These are phyloP conservation scores for Myotis brandtii DNA, from an alignment of 2,113 vertebrate genomes.

Conservation along the genomic window DNA sequence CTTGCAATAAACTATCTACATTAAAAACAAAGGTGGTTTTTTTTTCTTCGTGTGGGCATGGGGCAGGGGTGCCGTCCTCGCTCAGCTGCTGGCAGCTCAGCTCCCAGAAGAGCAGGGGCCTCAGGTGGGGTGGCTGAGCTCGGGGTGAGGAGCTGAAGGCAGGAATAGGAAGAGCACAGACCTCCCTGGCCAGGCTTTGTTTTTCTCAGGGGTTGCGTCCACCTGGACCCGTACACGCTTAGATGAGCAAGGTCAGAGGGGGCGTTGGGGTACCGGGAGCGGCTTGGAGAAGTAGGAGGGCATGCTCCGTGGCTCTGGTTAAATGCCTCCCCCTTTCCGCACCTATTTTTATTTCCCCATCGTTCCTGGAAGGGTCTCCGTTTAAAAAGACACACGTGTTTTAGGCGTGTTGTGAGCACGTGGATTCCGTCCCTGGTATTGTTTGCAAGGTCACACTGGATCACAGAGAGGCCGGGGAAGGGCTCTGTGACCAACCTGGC, in stretches of 20 bases:
- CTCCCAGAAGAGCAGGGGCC: conserved; percentile 71
- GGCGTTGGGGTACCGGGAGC: conserved; percentile 77
- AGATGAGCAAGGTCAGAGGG: conserved; percentile 77
- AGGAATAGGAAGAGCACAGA: conserved; percentile 71
- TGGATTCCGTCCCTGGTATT: not conserved
- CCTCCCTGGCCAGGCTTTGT: conserved; percentile 66
- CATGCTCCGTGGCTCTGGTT: conserved; percentile 79
- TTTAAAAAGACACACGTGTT: conserved; percentile 45
- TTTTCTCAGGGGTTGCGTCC: conserved; percentile 79
- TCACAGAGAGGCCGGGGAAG: conserved; percentile 68
- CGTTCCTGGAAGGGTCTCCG: conserved; percentile 69
- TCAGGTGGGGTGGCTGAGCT: conserved; percentile 77
- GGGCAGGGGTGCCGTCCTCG: conserved; percentile 52
- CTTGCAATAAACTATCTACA: conserved; percentile 75
- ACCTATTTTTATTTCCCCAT: conserved; percentile 45
- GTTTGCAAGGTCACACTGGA: conserved; percentile 61
- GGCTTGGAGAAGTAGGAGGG: conserved; percentile 72
- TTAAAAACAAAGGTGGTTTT: conserved; percentile 80
- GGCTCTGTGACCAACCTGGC: conserved; percentile 47
- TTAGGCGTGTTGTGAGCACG: conserved; percentile 57
- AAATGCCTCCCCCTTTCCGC: conserved; percentile 60
- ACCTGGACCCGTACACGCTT: conserved; percentile 76
- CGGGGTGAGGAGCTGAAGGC: conserved; percentile 76
- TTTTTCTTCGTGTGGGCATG: conserved; percentile 79
- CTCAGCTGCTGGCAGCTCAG: conserved; percentile 53